phyloP scores from a whole-genome alignment of 2,888 invertebrate genomes.

The Phoenoteleia sp. region DNA sequence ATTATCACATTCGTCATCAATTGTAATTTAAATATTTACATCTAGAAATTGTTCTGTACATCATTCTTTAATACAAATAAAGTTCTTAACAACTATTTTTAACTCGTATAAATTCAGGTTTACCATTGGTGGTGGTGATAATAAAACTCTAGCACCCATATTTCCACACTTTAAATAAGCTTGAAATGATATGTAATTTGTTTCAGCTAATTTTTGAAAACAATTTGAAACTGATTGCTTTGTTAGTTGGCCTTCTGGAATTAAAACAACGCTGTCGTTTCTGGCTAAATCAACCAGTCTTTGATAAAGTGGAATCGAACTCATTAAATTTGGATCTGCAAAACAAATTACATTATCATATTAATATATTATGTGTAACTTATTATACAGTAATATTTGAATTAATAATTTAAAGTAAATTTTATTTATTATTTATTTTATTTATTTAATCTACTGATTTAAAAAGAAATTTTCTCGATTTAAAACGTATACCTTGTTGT shows the following conservation, averaged over 20 bases:
- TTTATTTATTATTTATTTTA: too few relatives aligned
- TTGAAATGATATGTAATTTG: constrained; percentile 91
- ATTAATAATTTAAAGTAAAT: too few relatives aligned
- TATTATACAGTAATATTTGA: too few relatives aligned
- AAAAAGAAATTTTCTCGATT: too few relatives aligned
- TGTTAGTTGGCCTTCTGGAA: constrained; percentile 88
- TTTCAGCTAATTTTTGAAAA: constrained; percentile 90
- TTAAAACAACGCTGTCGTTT: constrained; percentile 89
- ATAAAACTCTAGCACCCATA: constrained; percentile 90
- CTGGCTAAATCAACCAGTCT: constrained; percentile 93
- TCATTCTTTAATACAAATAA: too few relatives aligned
- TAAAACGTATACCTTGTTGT: constrained; percentile 90
- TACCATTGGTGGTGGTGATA: constrained; percentile 92
- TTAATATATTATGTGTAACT: too few relatives aligned
- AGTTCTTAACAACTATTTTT: too few relatives aligned
- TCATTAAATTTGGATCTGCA: constrained; percentile 83
- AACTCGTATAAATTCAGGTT: too few relatives aligned
- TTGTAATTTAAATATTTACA: too few relatives aligned
- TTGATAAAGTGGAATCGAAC: constrained; percentile 92
- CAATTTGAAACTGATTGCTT: constrained; percentile 85
- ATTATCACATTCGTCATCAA: too few relatives aligned
- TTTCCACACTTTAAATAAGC: constrained; percentile 92
- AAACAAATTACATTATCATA: constrained; percentile 17
- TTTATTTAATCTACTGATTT: too few relatives aligned
- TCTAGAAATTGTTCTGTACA: neutral